Base-by-base conservation (phyloP, 2,888 invertebrate genomes). In the Apamea sordens region DNA sequence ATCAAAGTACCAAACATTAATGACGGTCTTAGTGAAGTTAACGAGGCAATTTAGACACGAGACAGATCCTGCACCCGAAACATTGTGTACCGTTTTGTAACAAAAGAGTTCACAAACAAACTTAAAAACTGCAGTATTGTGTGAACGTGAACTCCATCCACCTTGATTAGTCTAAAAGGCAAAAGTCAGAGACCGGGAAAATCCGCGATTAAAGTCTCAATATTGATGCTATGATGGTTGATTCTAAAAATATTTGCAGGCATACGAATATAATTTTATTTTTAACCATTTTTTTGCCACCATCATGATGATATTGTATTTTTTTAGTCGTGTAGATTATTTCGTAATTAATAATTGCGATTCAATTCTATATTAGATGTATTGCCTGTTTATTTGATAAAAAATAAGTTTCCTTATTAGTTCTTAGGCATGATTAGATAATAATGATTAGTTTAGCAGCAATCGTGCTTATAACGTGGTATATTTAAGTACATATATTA, bases 391-490 rank as follows among this genome's bases (percentile, higher is more conserved):
- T 21, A 15, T 61, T 11, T 72, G 24, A 56, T 76, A 83, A 85
- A 80, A 86, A 87, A 75, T 21, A 65, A 73, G 81, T 86, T 86
- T 86, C 86, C 86, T 86, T 86, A 86, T 86, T 86, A 76, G 78
- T 70, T 85, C 32, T 15, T 73, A 73, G 44, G 28, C 24, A 76
- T 75, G 73, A 85, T 85, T 74, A 72, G 56, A 64, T 77, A 32
- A 74, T 74, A 68, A 74, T 87, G 1, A 76, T 72, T 53, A 63
- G 5, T 79, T 68, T 21, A 32, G 28, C 2, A 63, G 11, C 18
- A 63, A 44, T 65, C 36, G 32, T 78, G 21, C 63, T 36, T 63
- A 2, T 21, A 28, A 53, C 1, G 21, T 47, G 44, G 5, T 41
- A 70, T n/a, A n/a, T n/a, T n/a, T n/a, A n/a, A n/a, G n/a, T n/a